A percentile compares a stretch with the other conserved stretches of the same genome.
Evolutionary conservation across 2,113 vertebrate genomes (phyloP).

Genomic region (Leptosomus discolor): DNA sequence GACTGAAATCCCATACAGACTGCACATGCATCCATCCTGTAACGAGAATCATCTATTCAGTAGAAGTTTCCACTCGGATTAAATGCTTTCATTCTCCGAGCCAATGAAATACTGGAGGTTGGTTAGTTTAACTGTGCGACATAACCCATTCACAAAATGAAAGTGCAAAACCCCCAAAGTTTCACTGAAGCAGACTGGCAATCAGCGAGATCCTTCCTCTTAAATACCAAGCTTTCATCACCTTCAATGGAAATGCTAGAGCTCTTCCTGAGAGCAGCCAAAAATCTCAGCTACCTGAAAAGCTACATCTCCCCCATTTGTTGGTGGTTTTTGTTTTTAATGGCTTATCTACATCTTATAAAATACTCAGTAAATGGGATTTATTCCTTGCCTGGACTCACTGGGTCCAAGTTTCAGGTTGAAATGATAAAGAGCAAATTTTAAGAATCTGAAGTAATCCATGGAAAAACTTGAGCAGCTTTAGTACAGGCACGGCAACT

Average conservation of each 20-base stretch:
- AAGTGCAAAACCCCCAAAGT: background rate
- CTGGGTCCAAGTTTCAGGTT: background rate
- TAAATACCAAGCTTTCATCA: constrained; percentile 31
- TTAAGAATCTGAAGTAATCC: background rate
- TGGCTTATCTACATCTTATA: background rate
- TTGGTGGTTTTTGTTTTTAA: background rate
- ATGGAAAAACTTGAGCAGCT: background rate
- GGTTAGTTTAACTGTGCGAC: background rate
- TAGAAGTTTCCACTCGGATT: constrained; percentile 17
- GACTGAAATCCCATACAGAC: background rate
- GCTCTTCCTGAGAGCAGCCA: background rate
- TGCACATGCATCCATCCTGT: background rate
- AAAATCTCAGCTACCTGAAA: constrained; percentile 33
- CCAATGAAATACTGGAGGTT: background rate
- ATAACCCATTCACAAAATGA: constrained; percentile 15
- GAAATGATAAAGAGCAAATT: background rate
- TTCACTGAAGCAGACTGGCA: background rate
- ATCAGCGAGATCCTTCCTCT: background rate
- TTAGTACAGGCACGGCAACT: background rate
- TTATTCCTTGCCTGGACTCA: background rate
- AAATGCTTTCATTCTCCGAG: background rate
- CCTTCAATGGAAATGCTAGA: background rate
- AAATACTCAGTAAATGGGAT: background rate
- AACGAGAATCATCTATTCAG: background rate
- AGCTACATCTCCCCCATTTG: background rate